Evolutionary conservation across 1,140 invertebrate species (phyloP).

Genomic region (Oppia nitens): DNA sequence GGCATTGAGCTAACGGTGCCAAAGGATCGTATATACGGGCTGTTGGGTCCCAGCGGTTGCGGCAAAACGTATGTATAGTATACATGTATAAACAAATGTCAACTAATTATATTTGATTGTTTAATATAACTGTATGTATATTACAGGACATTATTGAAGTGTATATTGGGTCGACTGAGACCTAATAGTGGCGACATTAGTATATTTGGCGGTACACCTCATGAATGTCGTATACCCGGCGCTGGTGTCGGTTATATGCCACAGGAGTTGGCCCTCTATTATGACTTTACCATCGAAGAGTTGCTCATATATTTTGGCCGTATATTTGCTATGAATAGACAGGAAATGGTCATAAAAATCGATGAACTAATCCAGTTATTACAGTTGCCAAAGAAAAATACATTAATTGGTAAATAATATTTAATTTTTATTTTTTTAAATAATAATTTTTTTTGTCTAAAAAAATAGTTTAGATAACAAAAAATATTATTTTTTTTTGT

Average conservation of each 20-base stretch:
- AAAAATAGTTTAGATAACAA: too few species aligned
- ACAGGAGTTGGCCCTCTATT: conserved; percentile 40
- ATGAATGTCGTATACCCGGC: conserved; percentile 66
- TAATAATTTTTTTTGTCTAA: too few species aligned
- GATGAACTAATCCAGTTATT: conserved; percentile 75
- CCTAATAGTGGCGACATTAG: conserved; percentile 8
- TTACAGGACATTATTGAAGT: conserved; percentile 12
- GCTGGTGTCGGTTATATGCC: conserved; percentile 69
- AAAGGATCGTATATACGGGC: conserved; percentile 14
- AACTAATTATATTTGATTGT: too few species aligned
- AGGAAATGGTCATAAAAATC: conserved; percentile 40
- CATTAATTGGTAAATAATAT: conserved; percentile 19
- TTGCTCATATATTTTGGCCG: conserved; percentile 93
- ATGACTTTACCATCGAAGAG: conserved; percentile 82
- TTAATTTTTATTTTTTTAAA: too few species aligned
- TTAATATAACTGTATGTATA: too few species aligned
- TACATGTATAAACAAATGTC: too few species aligned
- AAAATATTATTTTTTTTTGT: too few species aligned
- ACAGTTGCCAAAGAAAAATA: conserved; percentile 44
- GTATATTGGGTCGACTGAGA: conserved; percentile 21
- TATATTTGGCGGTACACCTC: conserved; percentile 42
- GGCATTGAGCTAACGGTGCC: conserved; percentile 13
- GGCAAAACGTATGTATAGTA: conserved; percentile 10
- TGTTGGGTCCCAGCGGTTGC: conserved; percentile 25
- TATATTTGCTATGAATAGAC: conserved; percentile 41